Conservation (phyloP, 2,888 invertebrate genomes). For the Parascotia fuliginaria region DNA sequence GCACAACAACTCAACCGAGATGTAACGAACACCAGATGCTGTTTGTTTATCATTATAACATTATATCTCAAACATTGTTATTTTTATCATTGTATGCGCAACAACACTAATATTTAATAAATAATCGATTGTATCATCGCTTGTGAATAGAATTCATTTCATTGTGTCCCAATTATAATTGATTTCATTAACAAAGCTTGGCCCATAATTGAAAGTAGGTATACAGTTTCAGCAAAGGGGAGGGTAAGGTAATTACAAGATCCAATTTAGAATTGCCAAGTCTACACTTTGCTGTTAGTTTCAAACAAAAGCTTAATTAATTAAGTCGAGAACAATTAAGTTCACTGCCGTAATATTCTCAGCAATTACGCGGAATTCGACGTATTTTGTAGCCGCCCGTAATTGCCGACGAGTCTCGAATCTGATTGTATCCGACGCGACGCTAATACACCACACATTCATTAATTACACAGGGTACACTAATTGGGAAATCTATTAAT, state of each 20-base stretch:
- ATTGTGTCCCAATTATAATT: conserved; percentile 81
- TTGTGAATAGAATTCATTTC: conserved; percentile 63
- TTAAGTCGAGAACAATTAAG: conserved; percentile 86
- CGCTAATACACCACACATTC: conserved; percentile 78
- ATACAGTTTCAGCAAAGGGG: conserved; percentile 81
- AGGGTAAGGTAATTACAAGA: conserved; percentile 85
- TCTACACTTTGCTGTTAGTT: conserved; percentile 86
- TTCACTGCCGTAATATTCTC: conserved; percentile 84
- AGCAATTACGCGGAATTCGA: conserved; percentile 84
- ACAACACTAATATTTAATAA: conserved; percentile 62
- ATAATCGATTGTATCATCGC: conserved; percentile 58
- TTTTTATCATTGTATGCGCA: conserved; percentile 41
- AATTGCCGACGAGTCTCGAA: conserved; percentile 78
- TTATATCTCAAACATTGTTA: conserved; percentile 14
- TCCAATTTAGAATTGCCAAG: conserved; percentile 86
- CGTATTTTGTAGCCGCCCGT: conserved; percentile 81
- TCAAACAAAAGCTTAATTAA: conserved; percentile 86
- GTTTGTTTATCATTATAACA: conserved; percentile 32
- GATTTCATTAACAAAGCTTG: conserved; percentile 82
- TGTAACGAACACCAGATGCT: conserved; percentile 41
- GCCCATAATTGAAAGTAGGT: conserved; percentile 84
- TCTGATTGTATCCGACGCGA: conserved; percentile 79
- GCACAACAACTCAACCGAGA: conserved; percentile 33
- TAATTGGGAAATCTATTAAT: conserved; percentile 83
- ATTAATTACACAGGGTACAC: conserved; percentile 77